Evolutionary conservation across 2,888 invertebrate species (phyloP).

Genomic region (Marronus borbonicus): DNA sequence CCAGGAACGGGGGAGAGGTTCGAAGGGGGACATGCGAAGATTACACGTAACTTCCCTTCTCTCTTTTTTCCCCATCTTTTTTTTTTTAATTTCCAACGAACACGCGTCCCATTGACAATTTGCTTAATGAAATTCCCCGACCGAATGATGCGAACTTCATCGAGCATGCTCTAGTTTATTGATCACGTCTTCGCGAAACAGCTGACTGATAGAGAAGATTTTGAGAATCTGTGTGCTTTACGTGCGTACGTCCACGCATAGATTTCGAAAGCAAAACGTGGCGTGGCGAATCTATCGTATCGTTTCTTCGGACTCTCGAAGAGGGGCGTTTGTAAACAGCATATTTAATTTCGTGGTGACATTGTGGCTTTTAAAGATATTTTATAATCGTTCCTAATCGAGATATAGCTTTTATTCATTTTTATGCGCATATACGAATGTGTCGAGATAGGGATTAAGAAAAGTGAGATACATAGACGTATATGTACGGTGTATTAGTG

Average conservation of each 20-base stretch:
- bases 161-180: constrained; percentile 47
- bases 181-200: constrained; percentile 44
- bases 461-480: too few species aligned
- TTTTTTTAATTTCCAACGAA: neutral
- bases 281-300: neutral
- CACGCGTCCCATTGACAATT: constrained; percentile 17
- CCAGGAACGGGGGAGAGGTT: too few species aligned
- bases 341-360: too few species aligned
- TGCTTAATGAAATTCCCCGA: constrained; percentile 27
- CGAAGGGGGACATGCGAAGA: too few species aligned
- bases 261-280: neutral
- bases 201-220: constrained; percentile 49
- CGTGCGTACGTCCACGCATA: constrained; percentile 1
- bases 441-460: too few species aligned
- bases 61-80: neutral
- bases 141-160: neutral
- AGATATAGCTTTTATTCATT: too few species aligned
- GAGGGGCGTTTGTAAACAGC: too few species aligned
- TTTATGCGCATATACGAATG: too few species aligned
- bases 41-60: neutral
- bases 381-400: too few species aligned
- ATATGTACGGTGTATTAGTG: too few species aligned
- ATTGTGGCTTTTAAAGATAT: too few species aligned
- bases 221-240: constrained; percentile 35
- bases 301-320: too few species aligned